phyloP scores from a whole-genome alignment of 1,140 invertebrate genomes.

The Cherax destructor region DNA sequence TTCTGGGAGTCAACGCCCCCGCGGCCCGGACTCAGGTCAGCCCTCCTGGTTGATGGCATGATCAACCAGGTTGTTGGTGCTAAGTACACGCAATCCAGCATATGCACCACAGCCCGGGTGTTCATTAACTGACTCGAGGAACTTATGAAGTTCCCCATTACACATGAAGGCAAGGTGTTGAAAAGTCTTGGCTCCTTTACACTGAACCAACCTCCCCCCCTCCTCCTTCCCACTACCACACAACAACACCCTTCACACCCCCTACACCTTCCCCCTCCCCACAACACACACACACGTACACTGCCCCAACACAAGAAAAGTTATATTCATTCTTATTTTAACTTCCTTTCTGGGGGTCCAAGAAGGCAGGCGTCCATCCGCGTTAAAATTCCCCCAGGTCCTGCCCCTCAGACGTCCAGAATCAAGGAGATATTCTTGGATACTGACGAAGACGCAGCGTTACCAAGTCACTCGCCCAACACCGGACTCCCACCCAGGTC shows the following conservation, averaged over 20 bases:
- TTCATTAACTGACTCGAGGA: too few relatives aligned
- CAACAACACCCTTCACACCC: neutral
- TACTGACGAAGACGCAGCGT: conserved; percentile 14
- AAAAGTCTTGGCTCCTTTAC: too few relatives aligned
- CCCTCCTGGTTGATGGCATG: too few relatives aligned
- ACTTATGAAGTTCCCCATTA: too few relatives aligned
- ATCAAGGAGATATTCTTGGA: conserved; percentile 33
- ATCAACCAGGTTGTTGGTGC: too few relatives aligned
- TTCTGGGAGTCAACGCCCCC: too few relatives aligned
- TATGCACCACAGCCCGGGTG: too few relatives aligned
- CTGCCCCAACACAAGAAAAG: neutral
- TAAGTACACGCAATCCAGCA: too few relatives aligned
- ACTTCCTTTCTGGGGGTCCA: neutral
- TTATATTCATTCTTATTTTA: conserved; percentile 47
- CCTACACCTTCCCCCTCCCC: neutral
- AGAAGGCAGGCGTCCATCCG: conserved; percentile 8
- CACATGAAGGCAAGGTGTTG: too few relatives aligned
- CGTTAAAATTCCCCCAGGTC: conserved; percentile 44
- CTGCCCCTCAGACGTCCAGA: conserved; percentile 20
- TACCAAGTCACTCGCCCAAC: neutral
- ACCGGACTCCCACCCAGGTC: neutral
- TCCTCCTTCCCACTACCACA: neutral
- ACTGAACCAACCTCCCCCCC: neutral
- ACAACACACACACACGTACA: neutral
- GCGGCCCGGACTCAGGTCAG: too few relatives aligned